These are phyloP conservation scores for Ctenosaura bakeri DNA, from an alignment of 2,797 vertebrate species.

Conservation along the genomic window DNA sequence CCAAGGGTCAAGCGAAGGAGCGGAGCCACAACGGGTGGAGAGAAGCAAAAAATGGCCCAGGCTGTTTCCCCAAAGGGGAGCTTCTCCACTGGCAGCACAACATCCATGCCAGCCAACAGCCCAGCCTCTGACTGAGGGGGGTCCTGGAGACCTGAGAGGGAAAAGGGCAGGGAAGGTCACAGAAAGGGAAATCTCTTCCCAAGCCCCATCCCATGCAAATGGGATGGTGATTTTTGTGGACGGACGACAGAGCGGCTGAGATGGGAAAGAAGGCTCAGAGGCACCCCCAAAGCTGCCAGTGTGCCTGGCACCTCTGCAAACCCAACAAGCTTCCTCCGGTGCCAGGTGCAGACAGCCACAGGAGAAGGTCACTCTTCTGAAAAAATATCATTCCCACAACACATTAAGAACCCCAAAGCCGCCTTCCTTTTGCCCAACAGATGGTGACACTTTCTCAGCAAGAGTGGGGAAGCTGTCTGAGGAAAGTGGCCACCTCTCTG, in stretches of 20 bases:
- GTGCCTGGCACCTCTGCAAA: too few species aligned
- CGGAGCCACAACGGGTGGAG: background rate
- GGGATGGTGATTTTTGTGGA: background rate
- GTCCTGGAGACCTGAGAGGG: background rate
- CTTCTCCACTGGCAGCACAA: background rate
- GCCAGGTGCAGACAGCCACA: background rate
- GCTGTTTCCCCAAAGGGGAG: too few species aligned
- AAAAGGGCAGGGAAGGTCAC: background rate
- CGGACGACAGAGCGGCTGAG: too few species aligned
- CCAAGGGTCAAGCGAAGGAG: background rate
- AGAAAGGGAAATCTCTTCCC: background rate
- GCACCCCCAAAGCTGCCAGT: too few species aligned
- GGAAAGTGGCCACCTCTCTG: background rate
- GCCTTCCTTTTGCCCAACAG: too few species aligned
- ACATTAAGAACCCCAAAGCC: too few species aligned
- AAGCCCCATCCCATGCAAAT: background rate
- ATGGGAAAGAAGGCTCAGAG: too few species aligned
- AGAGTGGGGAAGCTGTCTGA: background rate
- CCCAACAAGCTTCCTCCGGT: too few species aligned
- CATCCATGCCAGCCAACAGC: background rate
- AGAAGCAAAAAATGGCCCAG: background rate
- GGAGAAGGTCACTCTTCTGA: background rate
- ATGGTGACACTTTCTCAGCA: too few species aligned
- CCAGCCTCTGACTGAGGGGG: background rate
- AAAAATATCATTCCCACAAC: background rate